These are phyloP conservation scores for Macrosoma leucophasiata DNA, from an alignment of 2,888 invertebrate genomes.

Conservation along the genomic window DNA sequence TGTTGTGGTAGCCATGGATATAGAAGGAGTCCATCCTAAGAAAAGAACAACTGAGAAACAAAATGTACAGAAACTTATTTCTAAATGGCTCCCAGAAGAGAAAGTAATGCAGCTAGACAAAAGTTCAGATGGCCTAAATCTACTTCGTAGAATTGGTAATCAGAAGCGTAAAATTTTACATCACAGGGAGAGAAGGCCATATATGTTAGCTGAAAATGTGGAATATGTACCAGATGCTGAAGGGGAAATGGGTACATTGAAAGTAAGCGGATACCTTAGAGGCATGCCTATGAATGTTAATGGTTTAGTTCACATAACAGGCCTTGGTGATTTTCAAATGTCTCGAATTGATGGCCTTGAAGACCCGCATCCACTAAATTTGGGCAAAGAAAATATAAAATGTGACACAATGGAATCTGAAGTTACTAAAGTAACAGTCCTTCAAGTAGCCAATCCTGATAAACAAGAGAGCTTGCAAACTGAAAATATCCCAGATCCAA, in stretches of 20 bases:
- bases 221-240: constrained; percentile 75
- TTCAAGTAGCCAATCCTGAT: constrained; percentile 77
- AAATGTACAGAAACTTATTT: constrained; percentile 78
- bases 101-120: constrained; percentile 88
- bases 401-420: constrained; percentile 60
- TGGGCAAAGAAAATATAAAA: constrained; percentile 66
- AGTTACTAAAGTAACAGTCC: constrained; percentile 53
- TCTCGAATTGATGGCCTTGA: constrained; percentile 81
- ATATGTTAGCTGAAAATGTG: constrained; percentile 88
- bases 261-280: constrained; percentile 91
- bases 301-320: constrained; percentile 91
- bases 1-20: constrained; percentile 82
- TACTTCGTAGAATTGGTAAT: constrained; percentile 80
- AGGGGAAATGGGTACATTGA: constrained; percentile 78
- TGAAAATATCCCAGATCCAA: constrained; percentile 90
- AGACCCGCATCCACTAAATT: constrained; percentile 80
- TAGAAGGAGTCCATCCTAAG: constrained; percentile 83
- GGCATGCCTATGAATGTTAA: constrained; percentile 91
- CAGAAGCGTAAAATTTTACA: constrained; percentile 86
- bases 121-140: constrained; percentile 82
- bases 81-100: constrained; percentile 87
- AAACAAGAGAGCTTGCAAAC: constrained; percentile 84
- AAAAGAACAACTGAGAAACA: constrained; percentile 82
- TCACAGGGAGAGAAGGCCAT: constrained; percentile 85
- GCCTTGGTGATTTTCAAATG: constrained; percentile 96